These are phyloP conservation scores for Synanthedon formicaeformis DNA, from an alignment of 2,888 invertebrate species.

Conservation along the genomic window DNA sequence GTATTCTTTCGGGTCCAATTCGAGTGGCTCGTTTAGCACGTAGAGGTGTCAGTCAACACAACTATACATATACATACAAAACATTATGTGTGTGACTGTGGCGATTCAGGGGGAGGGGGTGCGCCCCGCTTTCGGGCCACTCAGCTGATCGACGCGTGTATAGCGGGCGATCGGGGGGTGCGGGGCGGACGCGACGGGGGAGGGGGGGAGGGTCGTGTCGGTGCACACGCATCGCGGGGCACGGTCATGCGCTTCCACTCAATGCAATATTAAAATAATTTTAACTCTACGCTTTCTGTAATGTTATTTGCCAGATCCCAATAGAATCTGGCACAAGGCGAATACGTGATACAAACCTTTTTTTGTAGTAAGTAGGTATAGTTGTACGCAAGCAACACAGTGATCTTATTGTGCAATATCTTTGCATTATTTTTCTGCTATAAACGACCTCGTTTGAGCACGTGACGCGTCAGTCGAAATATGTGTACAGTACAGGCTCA, in stretches of 20 bases:
- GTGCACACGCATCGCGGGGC: slow-evolving; percentile 35
- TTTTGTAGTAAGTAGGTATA: neutral
- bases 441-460: neutral
- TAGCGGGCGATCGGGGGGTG: slow-evolving; percentile 6
- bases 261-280: slow-evolving; percentile 28
- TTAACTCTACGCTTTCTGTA: slow-evolving; percentile 10
- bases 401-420: neutral
- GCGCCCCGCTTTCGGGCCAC: slow-evolving; percentile 15
- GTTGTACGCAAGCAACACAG: neutral
- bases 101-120: slow-evolving; percentile 28
- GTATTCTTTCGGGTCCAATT: slow-evolving; percentile 3
- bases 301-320: neutral
- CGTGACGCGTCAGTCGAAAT: neutral
- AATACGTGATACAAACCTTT: neutral
- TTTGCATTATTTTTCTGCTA: neutral
- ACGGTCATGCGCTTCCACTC: slow-evolving; percentile 22
- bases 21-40: slow-evolving; percentile 2
- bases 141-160: slow-evolving; percentile 59
- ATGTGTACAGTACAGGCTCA: no score
- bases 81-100: slow-evolving; percentile 17
- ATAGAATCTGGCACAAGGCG: neutral
- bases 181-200: slow-evolving; percentile 2
- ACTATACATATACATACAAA: slow-evolving; percentile 24
- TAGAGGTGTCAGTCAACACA: slow-evolving; percentile 31
- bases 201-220: slow-evolving; percentile 14